Percentiles rank a stretch among this genome's conserved stretches.
Conservation (phyloP, 2,797 vertebrate genomes). For the Hephaestus fuliginosus region DNA sequence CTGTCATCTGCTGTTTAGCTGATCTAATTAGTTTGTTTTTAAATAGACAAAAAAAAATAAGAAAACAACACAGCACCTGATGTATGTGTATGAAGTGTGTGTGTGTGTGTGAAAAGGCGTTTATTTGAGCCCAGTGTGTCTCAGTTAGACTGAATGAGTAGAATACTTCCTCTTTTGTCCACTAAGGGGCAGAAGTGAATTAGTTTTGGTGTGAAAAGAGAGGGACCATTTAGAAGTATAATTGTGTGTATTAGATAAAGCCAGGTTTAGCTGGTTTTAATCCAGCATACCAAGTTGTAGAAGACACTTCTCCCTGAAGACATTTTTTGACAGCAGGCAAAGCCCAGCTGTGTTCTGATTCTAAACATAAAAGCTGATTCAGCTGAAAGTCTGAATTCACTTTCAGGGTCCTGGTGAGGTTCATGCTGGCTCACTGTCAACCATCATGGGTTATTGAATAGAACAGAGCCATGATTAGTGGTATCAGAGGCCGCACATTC, state of each 20-base stretch:
- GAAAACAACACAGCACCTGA: not conserved
- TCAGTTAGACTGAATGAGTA: not conserved
- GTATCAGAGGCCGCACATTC: no score
- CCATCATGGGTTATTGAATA: no score
- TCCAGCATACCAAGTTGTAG: not conserved
- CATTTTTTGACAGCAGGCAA: no score
- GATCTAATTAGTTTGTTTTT: not conserved
- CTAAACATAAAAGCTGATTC: no score
- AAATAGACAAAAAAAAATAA: not conserved
- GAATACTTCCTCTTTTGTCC: slow-evolving; percentile 35
- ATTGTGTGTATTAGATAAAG: no score
- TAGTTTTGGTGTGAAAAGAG: slow-evolving; percentile 9
- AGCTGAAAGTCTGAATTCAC: no score
- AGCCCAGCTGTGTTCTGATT: no score
- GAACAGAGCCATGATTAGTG: no score
- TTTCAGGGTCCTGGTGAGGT: no score
- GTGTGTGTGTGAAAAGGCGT: not conserved
- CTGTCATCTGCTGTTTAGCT: not conserved
- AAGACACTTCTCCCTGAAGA: not conserved
- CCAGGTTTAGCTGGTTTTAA: not conserved
- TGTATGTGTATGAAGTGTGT: no score
- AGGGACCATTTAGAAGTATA: not conserved
- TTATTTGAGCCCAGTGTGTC: not conserved
- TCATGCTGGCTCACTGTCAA: no score
- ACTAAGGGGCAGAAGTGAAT: slow-evolving; percentile 59